Base-by-base conservation (phyloP, 2,888 invertebrate species). In the Tetramorium bicarinatum region DNA sequence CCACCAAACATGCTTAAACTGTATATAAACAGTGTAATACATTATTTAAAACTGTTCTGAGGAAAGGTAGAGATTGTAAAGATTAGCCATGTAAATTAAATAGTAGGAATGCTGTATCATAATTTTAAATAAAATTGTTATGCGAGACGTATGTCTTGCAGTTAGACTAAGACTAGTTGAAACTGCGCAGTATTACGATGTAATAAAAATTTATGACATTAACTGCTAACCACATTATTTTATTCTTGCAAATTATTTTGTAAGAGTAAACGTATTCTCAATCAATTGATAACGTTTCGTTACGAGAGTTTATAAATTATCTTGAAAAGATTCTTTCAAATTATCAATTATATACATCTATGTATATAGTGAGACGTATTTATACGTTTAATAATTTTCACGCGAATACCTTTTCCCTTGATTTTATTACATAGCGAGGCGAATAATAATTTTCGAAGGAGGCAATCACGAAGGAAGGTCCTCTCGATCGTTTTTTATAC, bases 131-230 rank as follows among this genome's bases (percentile, higher is more conserved):
- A 82, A 85, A 87, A 87, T 87, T 87, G 85, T 87, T 88, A 90
- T 83, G 76, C 76, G 83, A 86, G 75, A 89, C 81, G 72, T 84
- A 85, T 83, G 83, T 79, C 89, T 91, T 87, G 3, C 18, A 49
- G 25, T 13, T 29, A 76, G 74, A 75, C 84, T 77, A 83, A 87
- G 85, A 89, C 88, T 87, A 91, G 82, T 87, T 89, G 87, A 52
- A 83, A 86, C 84, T 92, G 92, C 92, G 93, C 94, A 94, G 94
- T 94, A 94, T 94, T 94, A 94, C 87, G 85, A 84, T 88, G 86
- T 9, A 94, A 94, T 93, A 93, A 94, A 94, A 85, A 82, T 85
- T 86, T 84, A 84, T 87, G 83, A 90, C 89, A 62, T 44, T 25
- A 18, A 71, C n/a, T 15, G 0, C 25, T n/a, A 3, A 21, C 52